Evolutionary conservation across 2,888 invertebrate genomes (phyloP), one percentile per base, ranked within the genome.

Genomic region (Phyllotreta striolata): DNA sequence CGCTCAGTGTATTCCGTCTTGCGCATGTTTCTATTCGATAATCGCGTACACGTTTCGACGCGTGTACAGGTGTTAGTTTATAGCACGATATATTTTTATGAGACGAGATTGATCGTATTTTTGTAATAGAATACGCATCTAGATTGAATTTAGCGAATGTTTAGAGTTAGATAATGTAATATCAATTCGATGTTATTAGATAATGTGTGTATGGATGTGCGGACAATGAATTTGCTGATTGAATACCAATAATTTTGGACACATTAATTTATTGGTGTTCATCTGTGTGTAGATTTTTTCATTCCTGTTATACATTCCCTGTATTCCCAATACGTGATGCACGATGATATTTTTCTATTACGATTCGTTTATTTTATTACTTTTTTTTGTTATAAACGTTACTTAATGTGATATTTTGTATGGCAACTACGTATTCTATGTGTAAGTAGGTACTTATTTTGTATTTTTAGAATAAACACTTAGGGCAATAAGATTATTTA

Each of bases 341-440:
- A 61, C 64, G 56, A 63, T 66, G 68, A 68, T 68, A 68, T 68
- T 68, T 62, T 66, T 51, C 54, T 57, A 46, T 64, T 58, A 66
- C 63, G 63, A 52, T 59, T 63, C 37, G 60, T 63, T 56, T 58
- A 60, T 63, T 62, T 41, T 66, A 60, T 58, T 62, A 41, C 39
- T 52, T 60, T 52, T 40, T 54, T 43, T 43, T 43, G 43, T 52
- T 58, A 47, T 65, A 41, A 41, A 60, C 60, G 55, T 65, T 65
- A 63, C 62, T 66, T 51, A 64, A 65, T 69, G 69, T 69, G 69
- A 69, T 69, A 66, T 66, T 68, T 69, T 69, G 61, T 55, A 61
- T 56, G 60, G 63, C 65, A 67, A 63, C 62, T 67, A 44, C 65
- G 63, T 24, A 24, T 24, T 24, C 24, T 51, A 52, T 58, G 51